Conservation (phyloP, 2,113 vertebrate species). For the Brachyhypopomus occidentalis region DNA sequence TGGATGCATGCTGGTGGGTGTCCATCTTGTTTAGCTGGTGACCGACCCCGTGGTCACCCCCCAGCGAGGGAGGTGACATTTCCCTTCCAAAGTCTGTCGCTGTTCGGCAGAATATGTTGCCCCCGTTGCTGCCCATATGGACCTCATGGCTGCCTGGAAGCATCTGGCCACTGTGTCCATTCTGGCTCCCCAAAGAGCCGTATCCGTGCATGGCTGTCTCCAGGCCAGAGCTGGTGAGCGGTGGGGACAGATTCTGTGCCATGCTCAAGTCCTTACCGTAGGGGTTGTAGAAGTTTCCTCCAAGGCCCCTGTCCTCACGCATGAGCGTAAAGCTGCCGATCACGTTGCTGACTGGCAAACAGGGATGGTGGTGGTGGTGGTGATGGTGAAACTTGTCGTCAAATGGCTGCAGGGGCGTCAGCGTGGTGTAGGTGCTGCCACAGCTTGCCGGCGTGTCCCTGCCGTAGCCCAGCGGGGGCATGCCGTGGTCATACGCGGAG, state of each 20-base stretch:
- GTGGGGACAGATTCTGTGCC: slow-evolving; percentile 75
- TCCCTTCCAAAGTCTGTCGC: slow-evolving; percentile 77
- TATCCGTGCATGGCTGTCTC: slow-evolving; percentile 75
- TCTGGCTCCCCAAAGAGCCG: slow-evolving; percentile 68
- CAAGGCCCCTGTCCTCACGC: slow-evolving; percentile 78
- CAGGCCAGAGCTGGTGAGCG: slow-evolving; percentile 70
- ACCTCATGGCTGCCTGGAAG: slow-evolving; percentile 75
- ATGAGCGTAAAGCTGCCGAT: slow-evolving; percentile 84
- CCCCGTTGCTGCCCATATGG: slow-evolving; percentile 65
- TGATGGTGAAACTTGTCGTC: slow-evolving; percentile 82
- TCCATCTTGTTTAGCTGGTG: slow-evolving; percentile 79
- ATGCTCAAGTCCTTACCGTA: slow-evolving; percentile 81
- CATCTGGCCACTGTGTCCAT: slow-evolving; percentile 71
- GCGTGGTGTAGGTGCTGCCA: slow-evolving; percentile 79
- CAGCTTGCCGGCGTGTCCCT: slow-evolving; percentile 77
- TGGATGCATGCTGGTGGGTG: slow-evolving; percentile 68
- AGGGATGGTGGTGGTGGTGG: slow-evolving; percentile 78
- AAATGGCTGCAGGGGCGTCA: slow-evolving; percentile 81
- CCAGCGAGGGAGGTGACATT: slow-evolving; percentile 75
- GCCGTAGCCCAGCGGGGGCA: slow-evolving; percentile 78
- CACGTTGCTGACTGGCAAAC: slow-evolving; percentile 81
- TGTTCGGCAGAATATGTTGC: slow-evolving; percentile 78
- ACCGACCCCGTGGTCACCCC: slow-evolving; percentile 64
- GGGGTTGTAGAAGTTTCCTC: slow-evolving; percentile 80
- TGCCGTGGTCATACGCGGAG: slow-evolving; percentile 74